A percentile compares a stretch with the other conserved stretches of the same genome.
These are phyloP conservation scores for Nysson spinosus DNA, from an alignment of 2,888 invertebrate genomes.

Conservation along the genomic window DNA sequence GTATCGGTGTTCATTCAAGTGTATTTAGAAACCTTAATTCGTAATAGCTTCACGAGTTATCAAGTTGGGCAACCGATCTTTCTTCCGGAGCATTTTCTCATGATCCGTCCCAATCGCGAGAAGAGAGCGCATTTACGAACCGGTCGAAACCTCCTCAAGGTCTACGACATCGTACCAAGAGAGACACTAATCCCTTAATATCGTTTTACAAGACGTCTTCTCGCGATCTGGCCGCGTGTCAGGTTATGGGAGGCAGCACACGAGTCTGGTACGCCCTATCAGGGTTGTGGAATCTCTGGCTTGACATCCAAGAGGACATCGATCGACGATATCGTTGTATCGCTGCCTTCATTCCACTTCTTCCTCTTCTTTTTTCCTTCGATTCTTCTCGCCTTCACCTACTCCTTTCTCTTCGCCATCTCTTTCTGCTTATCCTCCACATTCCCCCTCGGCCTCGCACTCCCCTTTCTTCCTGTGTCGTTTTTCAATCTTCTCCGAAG, in stretches of 20 bases:
- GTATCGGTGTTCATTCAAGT: background rate
- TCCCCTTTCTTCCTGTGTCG: slow-evolving; percentile 12
- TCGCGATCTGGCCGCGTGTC: slow-evolving; percentile 55
- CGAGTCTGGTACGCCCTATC: slow-evolving; percentile 56
- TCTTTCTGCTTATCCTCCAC: slow-evolving; percentile 8
- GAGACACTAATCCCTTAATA: slow-evolving; percentile 67
- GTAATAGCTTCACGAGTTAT: background rate
- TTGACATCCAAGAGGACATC: slow-evolving; percentile 51
- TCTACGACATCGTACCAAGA: slow-evolving; percentile 18
- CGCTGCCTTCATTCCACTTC: slow-evolving; percentile 5
- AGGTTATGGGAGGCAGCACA: slow-evolving; percentile 62
- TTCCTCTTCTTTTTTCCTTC: slow-evolving; percentile 18
- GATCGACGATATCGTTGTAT: slow-evolving; percentile 52
- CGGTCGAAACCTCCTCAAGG: slow-evolving; percentile 53
- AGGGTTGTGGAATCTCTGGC: slow-evolving; percentile 46
- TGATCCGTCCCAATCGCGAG: slow-evolving; percentile 24
- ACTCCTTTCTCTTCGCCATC: background rate
- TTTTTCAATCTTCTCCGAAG: slow-evolving; percentile 51
- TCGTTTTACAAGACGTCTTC: slow-evolving; percentile 63
- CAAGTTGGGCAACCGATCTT: slow-evolving; percentile 25
- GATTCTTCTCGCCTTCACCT: slow-evolving; percentile 20
- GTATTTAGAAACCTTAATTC: slow-evolving; percentile 1
- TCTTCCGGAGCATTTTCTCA: slow-evolving; percentile 1
- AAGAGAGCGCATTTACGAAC: slow-evolving; percentile 21
- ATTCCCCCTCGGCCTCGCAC: slow-evolving; percentile 6